Conservation (phyloP, 2,888 invertebrate genomes). For the Horisme vitalbata region DNA sequence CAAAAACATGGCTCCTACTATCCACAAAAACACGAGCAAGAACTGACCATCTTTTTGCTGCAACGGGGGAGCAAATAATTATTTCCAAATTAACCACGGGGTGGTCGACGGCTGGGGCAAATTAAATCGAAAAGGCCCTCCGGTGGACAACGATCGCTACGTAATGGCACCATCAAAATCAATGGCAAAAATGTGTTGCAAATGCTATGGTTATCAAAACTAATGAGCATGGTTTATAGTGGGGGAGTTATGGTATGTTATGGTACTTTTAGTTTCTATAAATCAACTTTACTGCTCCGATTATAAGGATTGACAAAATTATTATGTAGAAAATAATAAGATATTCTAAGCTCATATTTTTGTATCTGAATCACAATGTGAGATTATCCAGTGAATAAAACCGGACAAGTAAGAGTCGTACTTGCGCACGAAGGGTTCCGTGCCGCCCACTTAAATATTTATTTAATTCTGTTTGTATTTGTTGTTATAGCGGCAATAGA, state of each 20-base stretch:
- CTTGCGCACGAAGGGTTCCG: too few species aligned
- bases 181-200: constrained; percentile 73
- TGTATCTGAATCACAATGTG: too few species aligned
- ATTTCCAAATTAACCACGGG: constrained; percentile 73
- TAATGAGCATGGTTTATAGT: constrained; percentile 29
- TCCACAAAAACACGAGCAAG: constrained; percentile 2
- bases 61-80: constrained; percentile 65
- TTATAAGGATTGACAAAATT: constrained; percentile 1
- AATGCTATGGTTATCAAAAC: constrained; percentile 47
- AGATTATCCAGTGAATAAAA: too few species aligned
- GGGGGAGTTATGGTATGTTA: neutral
- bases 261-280: neutral
- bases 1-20: too few species aligned
- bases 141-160: constrained; percentile 66
- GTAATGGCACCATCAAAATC: constrained; percentile 72
- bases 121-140: constrained; percentile 72
- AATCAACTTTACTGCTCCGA: constrained; percentile 6
- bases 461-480: too few species aligned
- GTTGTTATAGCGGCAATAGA: too few species aligned
- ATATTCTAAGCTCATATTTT: too few species aligned
- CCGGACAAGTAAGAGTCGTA: too few species aligned
- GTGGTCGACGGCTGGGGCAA: constrained; percentile 69
- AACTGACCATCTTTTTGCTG: constrained; percentile 42
- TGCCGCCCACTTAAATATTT: too few species aligned
- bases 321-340: too few species aligned